Evolutionary conservation across 2,113 vertebrate genomes (phyloP).

Genomic region (Lipotes vexillifer): DNA sequence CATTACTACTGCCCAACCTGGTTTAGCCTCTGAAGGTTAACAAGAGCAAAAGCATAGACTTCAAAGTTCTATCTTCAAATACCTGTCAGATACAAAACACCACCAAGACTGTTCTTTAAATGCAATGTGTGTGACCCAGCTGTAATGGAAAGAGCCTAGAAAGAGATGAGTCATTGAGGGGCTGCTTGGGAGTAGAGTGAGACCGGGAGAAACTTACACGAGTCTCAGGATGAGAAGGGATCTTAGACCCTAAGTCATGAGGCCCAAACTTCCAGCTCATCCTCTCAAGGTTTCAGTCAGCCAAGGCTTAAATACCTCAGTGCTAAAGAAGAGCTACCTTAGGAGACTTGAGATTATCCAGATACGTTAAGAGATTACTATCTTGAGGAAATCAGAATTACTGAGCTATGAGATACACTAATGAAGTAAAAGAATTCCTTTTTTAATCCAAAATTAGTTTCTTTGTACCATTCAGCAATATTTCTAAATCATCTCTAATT

Average conservation of each 20-base stretch:
- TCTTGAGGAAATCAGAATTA: conserved; percentile 20
- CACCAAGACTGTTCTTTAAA: background rate
- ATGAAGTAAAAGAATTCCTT: background rate
- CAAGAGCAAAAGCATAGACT: background rate
- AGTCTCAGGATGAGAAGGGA: background rate
- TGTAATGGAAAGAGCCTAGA: conserved; percentile 1
- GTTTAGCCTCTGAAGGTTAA: background rate
- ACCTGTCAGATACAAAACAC: background rate
- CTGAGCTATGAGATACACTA: background rate
- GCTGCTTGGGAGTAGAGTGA: background rate
- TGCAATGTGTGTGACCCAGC: background rate
- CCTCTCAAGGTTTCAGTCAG: background rate
- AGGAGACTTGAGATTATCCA: background rate
- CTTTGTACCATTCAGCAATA: background rate
- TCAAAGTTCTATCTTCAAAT: background rate
- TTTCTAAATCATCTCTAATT: conserved; percentile 42
- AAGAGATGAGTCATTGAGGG: conserved; percentile 2
- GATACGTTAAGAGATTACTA: background rate
- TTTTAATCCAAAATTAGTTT: conserved; percentile 33
- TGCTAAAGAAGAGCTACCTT: conserved; percentile 15
- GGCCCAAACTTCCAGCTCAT: background rate
- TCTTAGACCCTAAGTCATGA: background rate
- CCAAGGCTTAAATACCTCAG: background rate
- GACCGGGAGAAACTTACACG: background rate
- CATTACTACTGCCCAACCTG: background rate